Conservation (phyloP, 2,888 invertebrate genomes). For the Subacronicta megacephala region DNA sequence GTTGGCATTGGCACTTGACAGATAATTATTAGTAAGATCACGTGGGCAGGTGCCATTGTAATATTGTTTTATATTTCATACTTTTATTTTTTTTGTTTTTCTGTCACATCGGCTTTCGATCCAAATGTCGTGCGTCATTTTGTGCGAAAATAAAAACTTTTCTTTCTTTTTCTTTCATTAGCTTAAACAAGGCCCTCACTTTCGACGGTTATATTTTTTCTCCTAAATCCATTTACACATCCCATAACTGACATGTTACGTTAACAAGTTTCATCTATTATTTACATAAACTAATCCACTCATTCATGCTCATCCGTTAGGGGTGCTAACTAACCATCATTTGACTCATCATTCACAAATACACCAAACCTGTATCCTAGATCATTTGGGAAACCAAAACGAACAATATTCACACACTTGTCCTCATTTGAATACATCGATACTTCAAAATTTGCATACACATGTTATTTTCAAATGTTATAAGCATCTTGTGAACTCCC, state of each 20-base stretch:
- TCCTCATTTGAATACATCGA: constrained; percentile 76
- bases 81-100: too few relatives aligned
- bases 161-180: too few relatives aligned
- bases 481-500: constrained; percentile 48
- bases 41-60: too few relatives aligned
- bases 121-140: too few relatives aligned
- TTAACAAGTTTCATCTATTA: constrained; percentile 36
- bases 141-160: too few relatives aligned
- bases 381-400: constrained; percentile 70
- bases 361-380: constrained; percentile 50
- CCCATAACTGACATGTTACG: constrained; percentile 14
- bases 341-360: constrained; percentile 38
- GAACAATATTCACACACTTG: constrained; percentile 78
- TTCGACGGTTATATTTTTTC: constrained; percentile 3
- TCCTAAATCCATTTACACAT: not conserved
- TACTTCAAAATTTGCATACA: constrained; percentile 69
- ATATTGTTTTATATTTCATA: too few relatives aligned
- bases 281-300: constrained; percentile 49
- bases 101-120: too few relatives aligned
- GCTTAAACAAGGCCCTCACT: not conserved
- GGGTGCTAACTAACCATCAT: constrained; percentile 45
- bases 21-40: too few relatives aligned
- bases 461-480: constrained; percentile 52
- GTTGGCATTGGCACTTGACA: too few relatives aligned
- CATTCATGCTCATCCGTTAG: constrained; percentile 50